A percentile compares a stretch with the other conserved stretches of the same genome.
These are phyloP conservation scores for Andricus curvator DNA, from an alignment of 2,888 invertebrate genomes.

Conservation along the genomic window DNA sequence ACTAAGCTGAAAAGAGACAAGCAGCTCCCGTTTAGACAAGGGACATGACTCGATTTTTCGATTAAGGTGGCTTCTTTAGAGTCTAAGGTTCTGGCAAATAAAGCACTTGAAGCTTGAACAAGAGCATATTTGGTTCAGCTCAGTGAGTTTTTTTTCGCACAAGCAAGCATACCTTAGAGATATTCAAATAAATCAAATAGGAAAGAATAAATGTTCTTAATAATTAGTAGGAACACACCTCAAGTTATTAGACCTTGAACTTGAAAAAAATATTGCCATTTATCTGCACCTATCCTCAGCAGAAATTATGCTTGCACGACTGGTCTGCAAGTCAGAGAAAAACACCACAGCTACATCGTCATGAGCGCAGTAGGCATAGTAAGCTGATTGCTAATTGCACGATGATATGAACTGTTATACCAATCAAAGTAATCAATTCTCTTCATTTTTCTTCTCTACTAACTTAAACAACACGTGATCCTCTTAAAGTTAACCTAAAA, in stretches of 20 bases:
- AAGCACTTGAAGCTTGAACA: neutral
- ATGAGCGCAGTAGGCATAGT: neutral
- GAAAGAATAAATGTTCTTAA: neutral
- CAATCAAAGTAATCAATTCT: neutral
- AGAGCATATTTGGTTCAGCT: neutral
- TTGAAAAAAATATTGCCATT: neutral
- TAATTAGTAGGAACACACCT: neutral
- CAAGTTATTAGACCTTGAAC: neutral
- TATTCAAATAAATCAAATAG: neutral
- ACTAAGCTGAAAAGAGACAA: neutral
- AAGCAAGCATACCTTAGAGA: no score
- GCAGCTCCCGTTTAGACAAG: neutral
- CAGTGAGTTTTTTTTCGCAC: no score
- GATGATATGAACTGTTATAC: neutral
- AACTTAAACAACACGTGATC: neutral
- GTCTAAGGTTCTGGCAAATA: neutral
- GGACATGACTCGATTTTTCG: neutral
- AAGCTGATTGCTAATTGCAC: neutral
- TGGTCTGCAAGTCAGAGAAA: neutral
- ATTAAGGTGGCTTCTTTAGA: neutral
- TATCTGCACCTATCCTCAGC: neutral
- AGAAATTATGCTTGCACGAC: neutral
- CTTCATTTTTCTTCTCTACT: neutral
- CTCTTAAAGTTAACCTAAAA: neutral
- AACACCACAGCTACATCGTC: neutral